Conservation (phyloP, 2,888 invertebrate species). For the Laspeyria flexula region DNA sequence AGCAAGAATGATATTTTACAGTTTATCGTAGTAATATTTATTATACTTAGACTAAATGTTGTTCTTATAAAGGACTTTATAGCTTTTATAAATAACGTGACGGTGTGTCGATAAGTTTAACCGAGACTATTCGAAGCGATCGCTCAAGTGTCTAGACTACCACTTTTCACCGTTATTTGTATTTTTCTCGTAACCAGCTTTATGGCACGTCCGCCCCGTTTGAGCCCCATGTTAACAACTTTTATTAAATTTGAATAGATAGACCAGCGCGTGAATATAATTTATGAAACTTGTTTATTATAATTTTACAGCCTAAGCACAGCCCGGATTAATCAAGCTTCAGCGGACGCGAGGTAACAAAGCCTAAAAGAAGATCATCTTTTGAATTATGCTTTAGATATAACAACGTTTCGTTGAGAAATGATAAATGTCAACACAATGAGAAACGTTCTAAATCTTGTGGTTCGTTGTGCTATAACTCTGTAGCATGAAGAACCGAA, state of each 20-base stretch:
- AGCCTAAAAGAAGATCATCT: constrained; percentile 28
- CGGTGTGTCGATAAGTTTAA: too few relatives aligned
- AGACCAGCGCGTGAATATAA: constrained; percentile 4
- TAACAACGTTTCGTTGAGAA: constrained; percentile 16
- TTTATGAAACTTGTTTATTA: constrained; percentile 18
- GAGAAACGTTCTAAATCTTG: constrained; percentile 6
- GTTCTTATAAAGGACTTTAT: too few relatives aligned
- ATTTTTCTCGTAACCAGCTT: constrained; percentile 1
- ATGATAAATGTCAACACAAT: constrained; percentile 19
- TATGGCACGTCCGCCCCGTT: not conserved
- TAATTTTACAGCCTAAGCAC: constrained; percentile 19
- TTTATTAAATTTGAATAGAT: constrained; percentile 2
- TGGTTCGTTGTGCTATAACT: constrained; percentile 28
- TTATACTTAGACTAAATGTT: not conserved
- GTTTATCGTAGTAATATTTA: constrained; percentile 20
- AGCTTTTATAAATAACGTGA: constrained; percentile 37
- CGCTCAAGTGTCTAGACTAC: constrained; percentile 10
- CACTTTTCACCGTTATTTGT: constrained; percentile 2
- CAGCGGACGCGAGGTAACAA: constrained; percentile 20
- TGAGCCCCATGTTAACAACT: constrained; percentile 3
- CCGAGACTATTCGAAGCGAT: too few relatives aligned
- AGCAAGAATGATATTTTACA: constrained; percentile 21
- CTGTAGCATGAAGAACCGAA: constrained; percentile 17
- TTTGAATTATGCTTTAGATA: constrained; percentile 28
- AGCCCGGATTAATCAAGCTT: constrained; percentile 27